Evolutionary conservation across 2,888 invertebrate species (phyloP), one percentile per base, ranked within the genome.

Genomic region (Rotaria sp.): DNA sequence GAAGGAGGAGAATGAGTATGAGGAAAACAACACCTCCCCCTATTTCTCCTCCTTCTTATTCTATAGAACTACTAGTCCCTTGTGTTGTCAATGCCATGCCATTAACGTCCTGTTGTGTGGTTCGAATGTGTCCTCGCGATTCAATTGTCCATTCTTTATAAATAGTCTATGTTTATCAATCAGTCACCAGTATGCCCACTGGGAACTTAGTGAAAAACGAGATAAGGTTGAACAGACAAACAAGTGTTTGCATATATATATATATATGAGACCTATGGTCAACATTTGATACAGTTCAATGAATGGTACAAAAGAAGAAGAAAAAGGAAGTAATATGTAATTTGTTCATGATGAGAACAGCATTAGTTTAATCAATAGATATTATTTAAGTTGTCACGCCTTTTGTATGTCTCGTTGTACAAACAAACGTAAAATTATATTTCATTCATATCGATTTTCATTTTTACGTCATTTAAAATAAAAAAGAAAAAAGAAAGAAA

Each of bases 171-270:
- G 67, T 67, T 67, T 67, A 67, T 67, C 67, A 67, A 67, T 67
- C 67, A 67, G 67, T 67, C 67, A 67, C 67, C 67, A 67, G 67
- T 67, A 67, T 67, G 67, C 67, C 67, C 35, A 67, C 67, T 67
- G 67, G 67, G 67, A 35, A 67, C 13, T 18, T 18, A 18, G 67
- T 30, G 67, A 38, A 67, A 35, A 30, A 67, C 21, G 35, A 67
- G 67, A 67, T 67, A 67, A 67, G 67, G 67, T 67, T 35, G 67
- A 67, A 67, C 67, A 67, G 80, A 80, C 45, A 80, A 80, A 45
- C 45, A 80, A 45, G 80, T 80, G 80, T 45, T 15, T 26, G 67
- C 50, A 50, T 50, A 50, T 67, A 26, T 38, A n/a, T 74, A 35
- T 75, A 75, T 5, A 41, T 45, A 45, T 45, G 41, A 80, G 80